A percentile compares a stretch with the other conserved stretches of the same genome.
phyloP scores from a whole-genome alignment of 2,797 vertebrate species.

The Crocodylus rhombifer region DNA sequence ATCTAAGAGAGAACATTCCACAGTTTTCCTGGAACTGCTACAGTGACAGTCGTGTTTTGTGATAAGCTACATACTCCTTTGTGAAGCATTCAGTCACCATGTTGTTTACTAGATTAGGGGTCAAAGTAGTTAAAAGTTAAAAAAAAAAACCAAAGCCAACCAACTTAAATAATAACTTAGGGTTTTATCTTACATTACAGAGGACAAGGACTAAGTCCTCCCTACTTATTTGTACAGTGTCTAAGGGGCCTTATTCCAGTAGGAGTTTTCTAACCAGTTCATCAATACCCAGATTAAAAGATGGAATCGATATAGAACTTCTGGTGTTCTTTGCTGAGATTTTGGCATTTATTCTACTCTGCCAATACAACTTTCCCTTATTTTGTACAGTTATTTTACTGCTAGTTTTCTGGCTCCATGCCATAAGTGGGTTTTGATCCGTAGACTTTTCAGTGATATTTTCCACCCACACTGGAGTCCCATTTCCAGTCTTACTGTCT shows the following conservation, averaged over 20 bases:
- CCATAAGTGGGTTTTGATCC: not conserved
- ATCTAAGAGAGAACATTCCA: not conserved
- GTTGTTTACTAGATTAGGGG: not conserved
- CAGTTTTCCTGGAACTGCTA: not conserved
- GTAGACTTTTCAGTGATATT: not conserved
- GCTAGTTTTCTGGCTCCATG: not conserved
- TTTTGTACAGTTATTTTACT: not conserved
- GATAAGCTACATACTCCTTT: not conserved
- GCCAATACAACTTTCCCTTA: no score
- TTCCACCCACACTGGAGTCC: not conserved
- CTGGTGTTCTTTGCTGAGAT: not conserved
- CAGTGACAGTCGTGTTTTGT: not conserved
- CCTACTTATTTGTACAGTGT: not conserved
- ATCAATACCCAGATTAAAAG: not conserved
- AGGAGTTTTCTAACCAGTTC: not conserved
- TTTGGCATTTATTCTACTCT: not conserved
- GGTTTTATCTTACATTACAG: accelerated
- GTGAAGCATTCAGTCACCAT: not conserved
- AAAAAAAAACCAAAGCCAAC: not conserved
- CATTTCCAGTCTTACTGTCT: not conserved
- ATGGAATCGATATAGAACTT: not conserved
- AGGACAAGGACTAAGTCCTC: not conserved
- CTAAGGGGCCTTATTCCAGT: not conserved
- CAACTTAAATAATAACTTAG: not conserved
- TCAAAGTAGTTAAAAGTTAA: not conserved